Evolutionary conservation across 2,888 invertebrate genomes (phyloP).

Genomic region (Cephus runcator): DNA sequence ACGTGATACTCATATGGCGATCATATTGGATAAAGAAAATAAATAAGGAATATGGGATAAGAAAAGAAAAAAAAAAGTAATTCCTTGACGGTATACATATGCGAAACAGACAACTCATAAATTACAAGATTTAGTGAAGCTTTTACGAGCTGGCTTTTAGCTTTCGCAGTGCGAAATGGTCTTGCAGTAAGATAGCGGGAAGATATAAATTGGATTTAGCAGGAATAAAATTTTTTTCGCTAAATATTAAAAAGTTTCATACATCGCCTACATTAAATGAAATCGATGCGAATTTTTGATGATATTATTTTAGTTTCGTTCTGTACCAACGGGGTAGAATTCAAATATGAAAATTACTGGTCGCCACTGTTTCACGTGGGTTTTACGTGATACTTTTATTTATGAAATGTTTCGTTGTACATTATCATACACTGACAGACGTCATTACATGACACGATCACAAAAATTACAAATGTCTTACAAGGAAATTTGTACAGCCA

Average conservation of each 20-base stretch:
- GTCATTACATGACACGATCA: slow-evolving; percentile 7
- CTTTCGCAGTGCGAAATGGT: neutral
- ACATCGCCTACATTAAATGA: neutral
- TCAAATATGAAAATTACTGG: neutral
- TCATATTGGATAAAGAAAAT: neutral
- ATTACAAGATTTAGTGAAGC: neutral
- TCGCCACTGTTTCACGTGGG: neutral
- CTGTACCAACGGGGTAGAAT: neutral
- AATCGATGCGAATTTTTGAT: neutral
- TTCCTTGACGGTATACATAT: neutral
- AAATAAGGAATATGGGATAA: neutral
- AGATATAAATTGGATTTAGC: neutral
- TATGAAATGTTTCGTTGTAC: neutral
- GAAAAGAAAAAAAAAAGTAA: neutral
- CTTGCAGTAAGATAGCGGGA: neutral
- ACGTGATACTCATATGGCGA: neutral
- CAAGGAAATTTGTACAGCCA: slow-evolving; percentile 26
- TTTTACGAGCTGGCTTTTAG: neutral
- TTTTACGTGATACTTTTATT: neutral
- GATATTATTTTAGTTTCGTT: neutral
- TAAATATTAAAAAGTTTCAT: neutral
- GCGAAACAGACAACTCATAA: neutral
- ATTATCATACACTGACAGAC: neutral
- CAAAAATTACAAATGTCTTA: slow-evolving; percentile 25
- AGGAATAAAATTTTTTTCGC: neutral